Evolutionary conservation across 1,140 invertebrate species (phyloP).

Genomic region (Meloidogyne hapla): DNA sequence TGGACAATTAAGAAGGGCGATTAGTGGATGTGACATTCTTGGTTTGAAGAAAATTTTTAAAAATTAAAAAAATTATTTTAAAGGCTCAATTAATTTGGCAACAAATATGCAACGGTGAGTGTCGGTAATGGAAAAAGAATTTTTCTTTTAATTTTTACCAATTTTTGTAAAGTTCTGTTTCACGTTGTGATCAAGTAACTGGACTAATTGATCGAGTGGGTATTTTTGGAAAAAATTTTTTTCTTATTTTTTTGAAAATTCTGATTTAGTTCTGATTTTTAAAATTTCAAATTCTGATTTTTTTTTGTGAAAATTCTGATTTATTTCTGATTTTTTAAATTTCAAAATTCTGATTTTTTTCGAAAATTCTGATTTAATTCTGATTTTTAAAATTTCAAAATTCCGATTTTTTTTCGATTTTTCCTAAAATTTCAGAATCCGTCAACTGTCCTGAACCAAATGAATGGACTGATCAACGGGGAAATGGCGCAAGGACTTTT

Average conservation of each 20-base stretch:
- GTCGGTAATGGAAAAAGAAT: not conserved
- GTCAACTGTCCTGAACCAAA: slow-evolving; percentile 51
- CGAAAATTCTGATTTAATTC: too few species aligned
- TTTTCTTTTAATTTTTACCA: not conserved
- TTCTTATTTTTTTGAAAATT: too few species aligned
- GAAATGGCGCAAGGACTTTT: slow-evolving; percentile 62
- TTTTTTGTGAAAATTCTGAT: too few species aligned
- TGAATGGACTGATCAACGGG: slow-evolving; percentile 58
- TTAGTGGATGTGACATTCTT: slow-evolving; percentile 59
- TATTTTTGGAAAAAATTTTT: too few species aligned
- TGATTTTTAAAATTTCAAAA: too few species aligned
- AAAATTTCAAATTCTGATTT: too few species aligned
- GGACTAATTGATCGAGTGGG: slow-evolving; percentile 64
- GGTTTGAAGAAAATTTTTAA: slow-evolving; percentile 10
- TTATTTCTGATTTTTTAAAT: too few species aligned
- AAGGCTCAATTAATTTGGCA: slow-evolving; percentile 55
- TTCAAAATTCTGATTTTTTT: too few species aligned
- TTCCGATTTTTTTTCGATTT: too few species aligned
- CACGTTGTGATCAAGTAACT: slow-evolving; percentile 58
- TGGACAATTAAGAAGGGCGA: slow-evolving; percentile 51
- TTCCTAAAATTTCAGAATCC: too few species aligned
- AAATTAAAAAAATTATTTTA: too few species aligned
- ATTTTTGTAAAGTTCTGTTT: slow-evolving; percentile 41
- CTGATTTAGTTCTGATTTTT: too few species aligned
- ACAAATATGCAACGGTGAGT: slow-evolving; percentile 50